Evolutionary conservation across 2,797 vertebrate genomes (phyloP), one percentile per base, ranked within the genome.

Genomic region (Stomatorhinus walkeri): DNA sequence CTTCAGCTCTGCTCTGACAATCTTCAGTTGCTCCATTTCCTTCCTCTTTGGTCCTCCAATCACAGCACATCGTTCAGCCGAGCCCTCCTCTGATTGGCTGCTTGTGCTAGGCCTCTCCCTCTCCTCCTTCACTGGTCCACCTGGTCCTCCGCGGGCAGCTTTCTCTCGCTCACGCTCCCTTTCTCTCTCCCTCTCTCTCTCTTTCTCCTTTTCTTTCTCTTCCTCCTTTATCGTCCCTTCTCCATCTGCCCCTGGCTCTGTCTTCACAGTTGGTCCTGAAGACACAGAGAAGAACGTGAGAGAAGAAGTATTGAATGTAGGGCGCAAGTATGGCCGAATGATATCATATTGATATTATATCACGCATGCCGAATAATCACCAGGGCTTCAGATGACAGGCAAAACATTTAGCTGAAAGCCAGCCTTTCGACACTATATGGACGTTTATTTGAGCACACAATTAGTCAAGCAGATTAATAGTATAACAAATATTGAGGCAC

Each of bases 1-100:
- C 98, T 99, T 99, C 32, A 99, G 97, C 87, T 99, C 98, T 36
- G 95, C 93, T 90, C 97, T 95, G 90, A 99, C 90, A 0, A 98
- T 97, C 91, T 99, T 99, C 91, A 99, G 96, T 64, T 97, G 95
- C 94, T 99, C 98, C 90, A 97, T 96, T 92, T 99, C 98, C 89
- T 99, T 99, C 92, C 97, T 97, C 96, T 94, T 99, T 92, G 94
- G 97, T 92, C 95, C 97, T 93, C 93, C 96, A 90, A 93, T 96
- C 95, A 90, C 59, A 19, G 95, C 64, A 3, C 93, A 92, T 2
- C 96, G 95, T 81, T 96, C 96, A 12, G 89, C 92, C 0, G 90
- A 87, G 0, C 87, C 76, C 68, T 96, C 96, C 79, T 96, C 96
- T 0, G 91, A 92, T 46, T 96, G 96, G 92, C 92, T 92, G 90